Conservation (phyloP, 2,113 vertebrate genomes). For the Nyctereutes procyonoides region DNA sequence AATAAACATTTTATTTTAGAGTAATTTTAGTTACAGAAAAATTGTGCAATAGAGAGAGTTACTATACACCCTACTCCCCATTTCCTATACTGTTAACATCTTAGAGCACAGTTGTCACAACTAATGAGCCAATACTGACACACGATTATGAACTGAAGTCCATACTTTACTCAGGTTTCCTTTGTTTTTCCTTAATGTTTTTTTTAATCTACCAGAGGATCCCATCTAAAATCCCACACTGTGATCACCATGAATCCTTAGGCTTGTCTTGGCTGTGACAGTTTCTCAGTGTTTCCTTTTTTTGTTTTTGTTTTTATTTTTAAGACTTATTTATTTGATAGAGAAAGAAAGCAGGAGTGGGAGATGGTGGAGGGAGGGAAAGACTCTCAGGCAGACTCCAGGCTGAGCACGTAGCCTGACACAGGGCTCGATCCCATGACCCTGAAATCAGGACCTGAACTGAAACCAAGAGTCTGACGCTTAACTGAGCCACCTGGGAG, state of each 20-base stretch:
- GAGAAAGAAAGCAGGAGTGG: not conserved
- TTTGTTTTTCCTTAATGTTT: not conserved
- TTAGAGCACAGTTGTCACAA: not conserved
- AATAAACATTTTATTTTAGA: constrained; percentile 58
- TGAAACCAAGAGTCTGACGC: not conserved
- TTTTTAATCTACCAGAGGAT: not conserved
- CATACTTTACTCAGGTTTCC: not conserved
- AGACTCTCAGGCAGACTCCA: not conserved
- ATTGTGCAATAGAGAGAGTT: not conserved
- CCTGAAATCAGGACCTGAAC: not conserved
- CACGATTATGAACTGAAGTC: not conserved
- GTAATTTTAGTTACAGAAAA: constrained; percentile 43
- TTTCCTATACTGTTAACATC: not conserved
- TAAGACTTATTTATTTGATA: not conserved
- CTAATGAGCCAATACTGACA: not conserved
- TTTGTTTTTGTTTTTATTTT: not conserved
- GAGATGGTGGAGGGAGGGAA: not conserved
- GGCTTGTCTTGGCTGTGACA: not conserved
- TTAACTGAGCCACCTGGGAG: not conserved
- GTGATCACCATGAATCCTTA: not conserved
- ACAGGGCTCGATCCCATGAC: not conserved
- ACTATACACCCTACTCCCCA: not conserved
- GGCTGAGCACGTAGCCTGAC: not conserved
- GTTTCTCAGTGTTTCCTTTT: not conserved
- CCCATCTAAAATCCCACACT: not conserved